Percentiles rank a stretch among this genome's conserved stretches.
These are phyloP conservation scores for Lasaia peninsularis DNA, from an alignment of 1,140 invertebrate genomes.

Conservation along the genomic window DNA sequence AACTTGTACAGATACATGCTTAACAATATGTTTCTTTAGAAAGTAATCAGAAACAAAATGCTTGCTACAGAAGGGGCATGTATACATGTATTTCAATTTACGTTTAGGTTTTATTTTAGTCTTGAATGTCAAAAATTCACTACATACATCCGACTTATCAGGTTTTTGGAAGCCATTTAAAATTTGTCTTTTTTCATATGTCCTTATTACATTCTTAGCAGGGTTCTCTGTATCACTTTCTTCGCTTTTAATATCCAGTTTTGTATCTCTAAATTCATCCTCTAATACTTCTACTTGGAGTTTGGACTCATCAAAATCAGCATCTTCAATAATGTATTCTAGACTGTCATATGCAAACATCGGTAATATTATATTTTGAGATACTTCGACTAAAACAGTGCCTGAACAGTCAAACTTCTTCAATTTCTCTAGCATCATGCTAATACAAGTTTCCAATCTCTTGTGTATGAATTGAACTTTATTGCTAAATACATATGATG, in stretches of 20 bases:
- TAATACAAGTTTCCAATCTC: conserved; percentile 50
- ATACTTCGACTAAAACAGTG: conserved; percentile 58
- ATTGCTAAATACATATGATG: conserved; percentile 50
- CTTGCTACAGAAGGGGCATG: conserved; percentile 58
- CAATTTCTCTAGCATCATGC: conserved; percentile 41
- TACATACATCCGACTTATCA: conserved; percentile 39
- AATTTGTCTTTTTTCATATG: conserved; percentile 39
- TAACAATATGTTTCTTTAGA: conserved; percentile 49
- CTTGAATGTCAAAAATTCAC: conserved; percentile 60
- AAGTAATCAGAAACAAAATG: conserved; percentile 61
- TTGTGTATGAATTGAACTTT: conserved; percentile 44
- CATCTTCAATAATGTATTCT: conserved; percentile 17
- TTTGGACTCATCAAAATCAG: conserved; percentile 42
- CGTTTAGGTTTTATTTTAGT: conserved; percentile 37
- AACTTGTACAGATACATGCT: conserved; percentile 19
- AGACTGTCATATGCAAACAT: conserved; percentile 20
- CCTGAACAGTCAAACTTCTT: conserved; percentile 32
- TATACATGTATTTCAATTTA: conserved; percentile 36
- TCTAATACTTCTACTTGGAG: conserved; percentile 55
- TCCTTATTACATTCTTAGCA: conserved; percentile 40
- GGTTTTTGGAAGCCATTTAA: conserved; percentile 33
- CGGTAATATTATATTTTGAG: conserved; percentile 44
- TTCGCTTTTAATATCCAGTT: conserved; percentile 26
- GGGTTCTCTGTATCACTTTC: conserved; percentile 37
- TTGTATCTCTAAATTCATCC: conserved; percentile 59